These are phyloP conservation scores for Reinhardtius hippoglossoides DNA, from an alignment of 2,113 vertebrate genomes.

Conservation along the genomic window DNA sequence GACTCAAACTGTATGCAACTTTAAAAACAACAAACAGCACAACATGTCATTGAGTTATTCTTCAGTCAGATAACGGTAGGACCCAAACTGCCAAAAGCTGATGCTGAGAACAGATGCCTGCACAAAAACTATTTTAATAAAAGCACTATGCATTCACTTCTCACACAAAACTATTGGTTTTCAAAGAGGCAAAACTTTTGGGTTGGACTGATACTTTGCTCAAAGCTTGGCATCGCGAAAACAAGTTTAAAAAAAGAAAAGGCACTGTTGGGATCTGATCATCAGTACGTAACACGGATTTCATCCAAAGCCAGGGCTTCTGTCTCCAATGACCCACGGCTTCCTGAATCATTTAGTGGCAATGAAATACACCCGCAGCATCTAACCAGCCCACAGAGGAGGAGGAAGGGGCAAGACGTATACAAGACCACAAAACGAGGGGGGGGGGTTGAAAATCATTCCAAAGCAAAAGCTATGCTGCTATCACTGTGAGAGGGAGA, in stretches of 20 bases:
- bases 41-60: neutral
- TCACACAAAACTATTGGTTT: neutral
- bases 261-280: neutral
- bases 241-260: neutral
- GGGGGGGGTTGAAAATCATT: neutral
- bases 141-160: neutral
- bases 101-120: neutral
- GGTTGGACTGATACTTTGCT: neutral
- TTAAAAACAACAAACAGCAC: neutral
- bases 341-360: conserved; percentile 44
- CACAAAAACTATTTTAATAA: no score
- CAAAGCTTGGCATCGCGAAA: neutral
- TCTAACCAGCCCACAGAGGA: neutral
- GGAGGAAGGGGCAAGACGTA: neutral
- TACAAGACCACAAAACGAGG: neutral
- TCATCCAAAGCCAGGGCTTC: conserved; percentile 21
- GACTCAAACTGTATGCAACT: neutral
- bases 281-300: conserved; percentile 15
- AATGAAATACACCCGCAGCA: conserved; percentile 16
- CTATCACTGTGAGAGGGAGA: neutral
- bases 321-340: conserved; percentile 16
- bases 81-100: neutral
- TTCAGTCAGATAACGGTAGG: neutral
- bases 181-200: neutral
- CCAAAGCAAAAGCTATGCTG: neutral